Conservation (phyloP, 2,888 invertebrate species). For the Hanleya hanleyi region DNA sequence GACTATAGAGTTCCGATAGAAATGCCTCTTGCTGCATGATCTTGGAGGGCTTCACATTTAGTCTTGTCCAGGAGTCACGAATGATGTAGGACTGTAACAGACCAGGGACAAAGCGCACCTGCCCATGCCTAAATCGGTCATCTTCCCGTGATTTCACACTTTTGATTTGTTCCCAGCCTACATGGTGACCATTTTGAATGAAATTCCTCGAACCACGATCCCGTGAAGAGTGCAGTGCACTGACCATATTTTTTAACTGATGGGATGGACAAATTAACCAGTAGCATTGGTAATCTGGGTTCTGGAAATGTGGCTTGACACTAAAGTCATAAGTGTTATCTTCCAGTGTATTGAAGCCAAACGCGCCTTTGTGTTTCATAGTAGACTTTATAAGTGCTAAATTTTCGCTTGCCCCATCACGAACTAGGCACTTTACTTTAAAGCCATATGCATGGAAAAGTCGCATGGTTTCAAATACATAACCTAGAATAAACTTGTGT, state of each 20-base stretch:
- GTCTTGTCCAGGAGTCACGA: background rate
- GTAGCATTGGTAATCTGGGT: background rate
- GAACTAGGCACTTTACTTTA: background rate
- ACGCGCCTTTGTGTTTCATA: background rate
- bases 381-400: background rate
- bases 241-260: background rate
- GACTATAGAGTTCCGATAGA: background rate
- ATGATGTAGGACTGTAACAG: background rate
- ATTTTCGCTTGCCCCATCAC: slow-evolving; percentile 5
- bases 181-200: background rate
- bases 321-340: background rate
- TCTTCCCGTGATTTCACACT: background rate
- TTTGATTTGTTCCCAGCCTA: background rate
- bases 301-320: background rate
- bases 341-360: background rate
- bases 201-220: background rate
- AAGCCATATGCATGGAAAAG: slow-evolving; percentile 1
- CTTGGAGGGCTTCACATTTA: background rate
- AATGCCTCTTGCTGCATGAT: slow-evolving; percentile 2
- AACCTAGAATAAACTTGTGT: background rate
- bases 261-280: slow-evolving; percentile 1
- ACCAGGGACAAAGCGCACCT: background rate
- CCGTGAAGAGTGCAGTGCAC: background rate
- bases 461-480: background rate
- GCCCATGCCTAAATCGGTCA: background rate